These are phyloP conservation scores for Bugula neritina DNA, from an alignment of 2,888 invertebrate genomes.

Conservation along the genomic window DNA sequence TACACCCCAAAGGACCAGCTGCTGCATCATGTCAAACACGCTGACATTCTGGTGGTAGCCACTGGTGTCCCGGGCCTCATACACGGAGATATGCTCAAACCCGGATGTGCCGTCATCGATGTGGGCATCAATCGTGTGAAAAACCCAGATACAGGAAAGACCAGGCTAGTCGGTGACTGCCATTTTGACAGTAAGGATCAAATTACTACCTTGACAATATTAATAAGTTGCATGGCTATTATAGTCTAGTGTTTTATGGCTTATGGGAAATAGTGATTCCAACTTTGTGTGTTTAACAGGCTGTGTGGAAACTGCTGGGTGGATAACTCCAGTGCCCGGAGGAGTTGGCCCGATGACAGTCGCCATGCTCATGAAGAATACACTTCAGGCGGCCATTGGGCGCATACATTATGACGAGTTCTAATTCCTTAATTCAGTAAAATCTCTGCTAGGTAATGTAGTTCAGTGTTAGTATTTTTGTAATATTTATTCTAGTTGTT, in stretches of 20 bases:
- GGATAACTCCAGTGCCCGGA: conserved; percentile 83
- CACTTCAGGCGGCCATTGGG: conserved; percentile 63
- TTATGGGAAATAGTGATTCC: too few relatives aligned
- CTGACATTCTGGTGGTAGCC: conserved; percentile 73
- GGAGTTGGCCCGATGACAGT: conserved; percentile 91
- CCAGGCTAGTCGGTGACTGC: conserved; percentile 74
- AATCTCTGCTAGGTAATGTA: neutral
- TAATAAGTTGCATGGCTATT: too few relatives aligned
- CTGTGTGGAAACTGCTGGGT: conserved; percentile 73
- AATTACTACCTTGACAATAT: too few relatives aligned
- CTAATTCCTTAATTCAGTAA: neutral
- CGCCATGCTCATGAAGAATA: conserved; percentile 86
- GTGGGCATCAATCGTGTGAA: conserved; percentile 70
- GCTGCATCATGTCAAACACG: conserved; percentile 63
- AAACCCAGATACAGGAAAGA: conserved; percentile 60
- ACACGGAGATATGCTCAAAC: conserved; percentile 74
- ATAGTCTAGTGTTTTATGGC: too few relatives aligned
- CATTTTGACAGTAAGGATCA: conserved; percentile 69
- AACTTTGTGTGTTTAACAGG: conserved; percentile 57
- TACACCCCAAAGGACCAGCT: conserved; percentile 75
- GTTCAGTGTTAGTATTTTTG: too few relatives aligned
- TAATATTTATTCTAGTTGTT: too few relatives aligned
- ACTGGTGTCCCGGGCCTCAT: conserved; percentile 60
- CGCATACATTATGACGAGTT: conserved; percentile 31
- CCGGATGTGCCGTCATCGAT: conserved; percentile 80